Evolutionary conservation across 2,113 vertebrate genomes (phyloP), one percentile per base, ranked within the genome.

Genomic region (Cnemophilus loriae): DNA sequence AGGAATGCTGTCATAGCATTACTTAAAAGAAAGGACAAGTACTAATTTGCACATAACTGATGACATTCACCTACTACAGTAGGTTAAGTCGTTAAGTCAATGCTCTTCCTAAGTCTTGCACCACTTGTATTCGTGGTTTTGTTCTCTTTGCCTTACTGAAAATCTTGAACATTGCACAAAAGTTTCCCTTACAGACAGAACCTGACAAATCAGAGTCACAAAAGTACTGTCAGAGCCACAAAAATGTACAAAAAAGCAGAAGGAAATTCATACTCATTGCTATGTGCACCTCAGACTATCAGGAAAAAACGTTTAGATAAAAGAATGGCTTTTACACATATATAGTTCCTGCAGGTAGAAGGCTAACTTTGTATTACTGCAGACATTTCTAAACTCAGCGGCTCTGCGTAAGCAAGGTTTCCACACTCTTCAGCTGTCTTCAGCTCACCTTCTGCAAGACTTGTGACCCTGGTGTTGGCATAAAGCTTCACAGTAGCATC

Each of bases 21-120:
- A 76, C 55, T 90, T 33, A 16, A 88, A 74, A 23, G 20, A 80
- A 86, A 60, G 15, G 89, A 39, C 19, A 88, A 87, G n/a, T 37
- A 91, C 33, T 73, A 49, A 70, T 92, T 65, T 86, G 59, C n/a
- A 95, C 22, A 9, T 76, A 74, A 90, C 7, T 24, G 26, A 86
- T 73, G n/a, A 83, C 86, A 86, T 86, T 73, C 49, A 52, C 17
- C 52, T 91, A 60, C 47, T 65, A 46, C 26, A 90, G 23, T 3
- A 90, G 30, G 63, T 42, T 24, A 53, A 83, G 21, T 56, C 3
- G 1, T 47, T 78, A 90, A 68, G 26, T 35, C 67, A 77, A 13
- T 41, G 56, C 20, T 90, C 56, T n/a, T 91, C 61, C 37, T 63
- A 47, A 47, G 35, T 77, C 53, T 80, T 84, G 32, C 60, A 83